Evolutionary conservation across 1,140 invertebrate genomes (phyloP).

Genomic region (Drosophila bifasciata): DNA sequence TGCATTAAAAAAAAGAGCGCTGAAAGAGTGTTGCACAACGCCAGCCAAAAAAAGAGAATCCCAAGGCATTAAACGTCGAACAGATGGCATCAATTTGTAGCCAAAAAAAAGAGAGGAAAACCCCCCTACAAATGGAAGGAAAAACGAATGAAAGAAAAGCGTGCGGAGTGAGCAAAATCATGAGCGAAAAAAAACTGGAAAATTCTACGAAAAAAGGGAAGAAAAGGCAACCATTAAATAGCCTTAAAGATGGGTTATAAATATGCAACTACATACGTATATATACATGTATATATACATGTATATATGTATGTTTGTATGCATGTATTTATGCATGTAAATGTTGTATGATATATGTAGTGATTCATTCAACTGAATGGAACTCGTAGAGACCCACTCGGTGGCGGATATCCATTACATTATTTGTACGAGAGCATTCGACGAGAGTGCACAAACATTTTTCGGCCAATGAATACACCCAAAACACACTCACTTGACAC

Average conservation of each 20-base stretch:
- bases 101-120: conserved; percentile 35
- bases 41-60: conserved; percentile 31
- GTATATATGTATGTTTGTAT: too few relatives aligned
- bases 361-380: too few relatives aligned
- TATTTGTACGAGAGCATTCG: conserved; percentile 18
- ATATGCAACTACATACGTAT: too few relatives aligned
- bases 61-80: conserved; percentile 67
- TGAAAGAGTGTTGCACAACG: conserved; percentile 54
- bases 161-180: background rate
- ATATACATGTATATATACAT: too few relatives aligned
- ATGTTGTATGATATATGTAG: too few relatives aligned
- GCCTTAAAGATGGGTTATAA: too few relatives aligned
- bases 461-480: conserved; percentile 62
- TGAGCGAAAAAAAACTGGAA: too few relatives aligned
- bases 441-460: conserved; percentile 7
- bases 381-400: conserved; percentile 2
- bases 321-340: too few relatives aligned
- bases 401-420: conserved; percentile 39
- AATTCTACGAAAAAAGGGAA: too few relatives aligned
- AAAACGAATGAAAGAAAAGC: background rate
- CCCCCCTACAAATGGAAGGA: background rate
- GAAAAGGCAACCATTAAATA: too few relatives aligned
- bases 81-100: conserved; percentile 76
- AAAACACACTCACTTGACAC: conserved; percentile 60
- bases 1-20: conserved; percentile 77